phyloP scores from a whole-genome alignment of 2,797 vertebrate species.

The Pyrocephalus nanus region DNA sequence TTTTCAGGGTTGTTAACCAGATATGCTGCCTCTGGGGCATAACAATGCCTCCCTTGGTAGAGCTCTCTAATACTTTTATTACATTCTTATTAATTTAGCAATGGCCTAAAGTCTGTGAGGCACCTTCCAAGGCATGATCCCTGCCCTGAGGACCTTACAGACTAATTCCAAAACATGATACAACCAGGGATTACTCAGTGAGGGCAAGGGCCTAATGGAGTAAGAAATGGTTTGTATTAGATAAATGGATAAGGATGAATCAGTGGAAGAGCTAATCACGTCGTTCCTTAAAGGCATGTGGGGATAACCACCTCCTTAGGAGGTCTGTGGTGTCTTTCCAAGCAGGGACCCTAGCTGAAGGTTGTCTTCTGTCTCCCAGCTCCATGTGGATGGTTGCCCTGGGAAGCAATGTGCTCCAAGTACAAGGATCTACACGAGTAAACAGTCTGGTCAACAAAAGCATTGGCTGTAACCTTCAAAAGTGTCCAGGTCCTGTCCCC shows the following conservation, averaged over 20 bases:
- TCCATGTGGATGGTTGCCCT: not conserved
- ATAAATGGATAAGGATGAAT: conserved; percentile 63
- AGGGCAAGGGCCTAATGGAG: conserved; percentile 56
- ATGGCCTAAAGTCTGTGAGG: conserved; percentile 59
- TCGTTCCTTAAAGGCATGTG: not conserved
- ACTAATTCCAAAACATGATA: conserved; percentile 63
- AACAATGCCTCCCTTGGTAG: conserved; percentile 49
- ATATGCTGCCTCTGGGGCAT: conserved; percentile 66
- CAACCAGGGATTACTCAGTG: conserved; percentile 45
- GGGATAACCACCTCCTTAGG: not conserved
- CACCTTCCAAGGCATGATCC: conserved; percentile 64
- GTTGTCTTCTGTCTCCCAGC: not conserved
- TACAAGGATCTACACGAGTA: rapidly evolving
- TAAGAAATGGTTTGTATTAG: conserved; percentile 55
- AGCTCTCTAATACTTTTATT: conserved; percentile 67
- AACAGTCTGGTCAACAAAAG: not conserved
- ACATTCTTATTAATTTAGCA: conserved; percentile 66
- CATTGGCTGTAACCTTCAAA: not conserved
- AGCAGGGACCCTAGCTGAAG: not conserved
- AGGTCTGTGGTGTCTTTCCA: not conserved
- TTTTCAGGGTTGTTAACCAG: conserved; percentile 71
- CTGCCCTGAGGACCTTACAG: conserved; percentile 60
- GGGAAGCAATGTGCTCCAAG: rapidly evolving
- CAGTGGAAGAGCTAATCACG: conserved; percentile 43
- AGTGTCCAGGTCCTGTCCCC: not conserved